Base-by-base conservation (phyloP, 2,797 vertebrate species). In the Esox lucius region DNA sequence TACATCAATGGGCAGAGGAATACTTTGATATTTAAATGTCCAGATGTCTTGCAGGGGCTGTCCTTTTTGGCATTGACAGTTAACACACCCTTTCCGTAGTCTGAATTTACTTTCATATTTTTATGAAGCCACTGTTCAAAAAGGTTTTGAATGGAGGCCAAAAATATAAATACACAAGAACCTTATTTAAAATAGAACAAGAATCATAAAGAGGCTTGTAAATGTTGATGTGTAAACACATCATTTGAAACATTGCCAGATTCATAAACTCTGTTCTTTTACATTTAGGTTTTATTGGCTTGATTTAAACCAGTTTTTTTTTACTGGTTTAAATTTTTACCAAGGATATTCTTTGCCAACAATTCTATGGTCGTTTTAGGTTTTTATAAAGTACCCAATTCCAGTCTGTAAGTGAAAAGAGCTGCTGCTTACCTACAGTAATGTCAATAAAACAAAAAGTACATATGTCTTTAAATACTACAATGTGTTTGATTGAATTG, bases 1-100 rank as follows among this genome's bases (percentile, higher is more conserved):
- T 17, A 61, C 56, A 4, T 61, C 56, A 61, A 61, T 24, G 56
- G 7, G 22, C 22, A 24, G 56, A 61, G 56, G 9, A 22, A 61
- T 61, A 61, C 56, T 24, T 61, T 61, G 56, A 61, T 61, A 61
- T 61, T 61, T 56, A 61, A 61, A 61, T 61, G 56, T 61, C 56
- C 22, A 61, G 56, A 61, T 61, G 56, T 61, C 22, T 22, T 59
- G n/a, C 56, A 59, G 56, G 22, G n/a, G 56, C n/a, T 61, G 56
- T 61, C 56, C 56, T 61, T 61, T 12, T 61, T 61, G 22, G 56
- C 24, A 24, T 61, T 24, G 22, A 61, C 56, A 22, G 22, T 24
- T 59, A 8, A 22, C 56, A 61, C 22, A 61, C 56, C 56, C 56
- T 24, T 61, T 61, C 24, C 56, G n/a, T 61, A 61, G 56, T 26